Evolutionary conservation across 2,797 vertebrate genomes (phyloP).

Genomic region (Karalla daura): DNA sequence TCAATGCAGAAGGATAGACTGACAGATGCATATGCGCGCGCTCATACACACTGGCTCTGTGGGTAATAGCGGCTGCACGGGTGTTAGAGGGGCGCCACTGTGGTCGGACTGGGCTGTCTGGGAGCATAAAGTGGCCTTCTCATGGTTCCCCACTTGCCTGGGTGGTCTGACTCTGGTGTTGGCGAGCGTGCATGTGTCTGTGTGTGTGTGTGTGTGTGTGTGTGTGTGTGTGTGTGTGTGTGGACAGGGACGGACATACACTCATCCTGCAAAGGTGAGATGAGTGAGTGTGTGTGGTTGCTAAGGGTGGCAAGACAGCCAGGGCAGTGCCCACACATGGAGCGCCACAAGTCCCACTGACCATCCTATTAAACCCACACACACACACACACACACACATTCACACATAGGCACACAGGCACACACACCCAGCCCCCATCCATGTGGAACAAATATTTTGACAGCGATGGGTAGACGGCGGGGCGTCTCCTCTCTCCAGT

Average conservation of each 20-base stretch:
- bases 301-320: slow-evolving; percentile 63
- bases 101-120: slow-evolving; percentile 81
- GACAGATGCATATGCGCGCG: slow-evolving; percentile 45
- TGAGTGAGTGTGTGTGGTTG: slow-evolving; percentile 74
- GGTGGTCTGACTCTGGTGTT: slow-evolving; percentile 80
- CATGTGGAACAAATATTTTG: slow-evolving; percentile 80
- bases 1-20: slow-evolving; percentile 52
- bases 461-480: slow-evolving; percentile 73
- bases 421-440: slow-evolving; percentile 34
- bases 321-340: slow-evolving; percentile 79
- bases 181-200: slow-evolving; percentile 35
- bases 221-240: slow-evolving; percentile 43
- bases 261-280: slow-evolving; percentile 74
- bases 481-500: slow-evolving; percentile 72
- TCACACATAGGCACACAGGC: slow-evolving; percentile 45
- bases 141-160: slow-evolving; percentile 78
- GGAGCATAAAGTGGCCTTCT: slow-evolving; percentile 85
- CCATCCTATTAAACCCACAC: slow-evolving; percentile 53
- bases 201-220: slow-evolving; percentile 43
- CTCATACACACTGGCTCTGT: slow-evolving; percentile 60
- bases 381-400: slow-evolving; percentile 37
- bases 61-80: slow-evolving; percentile 79
- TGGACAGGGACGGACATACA: slow-evolving; percentile 71
- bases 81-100: slow-evolving; percentile 85
- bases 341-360: slow-evolving; percentile 68